Evolutionary conservation across 2,797 vertebrate species (phyloP), one percentile per base, ranked within the genome.

Genomic region (Macropus fuliginosus): DNA sequence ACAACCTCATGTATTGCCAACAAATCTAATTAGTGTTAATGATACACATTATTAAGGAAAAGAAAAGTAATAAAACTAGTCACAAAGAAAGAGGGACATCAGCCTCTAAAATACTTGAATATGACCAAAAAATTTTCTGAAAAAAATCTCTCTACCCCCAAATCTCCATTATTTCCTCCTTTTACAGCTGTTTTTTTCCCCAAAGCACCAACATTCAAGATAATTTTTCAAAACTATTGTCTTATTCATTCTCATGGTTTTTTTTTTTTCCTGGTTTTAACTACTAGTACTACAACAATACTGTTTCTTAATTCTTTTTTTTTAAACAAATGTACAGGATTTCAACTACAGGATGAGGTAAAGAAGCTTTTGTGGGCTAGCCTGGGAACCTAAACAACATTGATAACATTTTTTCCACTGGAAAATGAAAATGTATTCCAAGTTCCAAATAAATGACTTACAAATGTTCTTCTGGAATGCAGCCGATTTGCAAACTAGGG

Each of bases 351-450:
- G 93, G 57, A 89, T 2, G 56, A 91, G 66, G 91, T 59, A 89
- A 87, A 91, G 1, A 1, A 93, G 34, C 56, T 55, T 66, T 1
- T 91, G 52, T 29, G 50, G 3, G 3, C n/a, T 0, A 0, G 91
- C 27, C 92, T 81, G 56, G 54, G 8, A 6, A 90, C 55, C 91
- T 59, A 21, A 0, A 46, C 5, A 24, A 91, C 50, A 50, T 1
- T 12, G 46, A 27, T 91, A 96, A 95, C 91, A 94, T 95, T 93
- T 94, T 92, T 56, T 56, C 92, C 90, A 81, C 28, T 1, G 10
- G 54, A 11, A 89, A 91, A 93, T 95, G 55, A 90, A 95, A 50
- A 31, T 0, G 0, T 12, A 28, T 62, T 87, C 40, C 74, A 87
- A 87, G 21, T 50, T 87, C 74, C 40, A 87, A 50, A 87, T 40